These are phyloP conservation scores for Taeniopygia guttata DNA, from an alignment of 2,797 vertebrate genomes.

Conservation along the genomic window DNA sequence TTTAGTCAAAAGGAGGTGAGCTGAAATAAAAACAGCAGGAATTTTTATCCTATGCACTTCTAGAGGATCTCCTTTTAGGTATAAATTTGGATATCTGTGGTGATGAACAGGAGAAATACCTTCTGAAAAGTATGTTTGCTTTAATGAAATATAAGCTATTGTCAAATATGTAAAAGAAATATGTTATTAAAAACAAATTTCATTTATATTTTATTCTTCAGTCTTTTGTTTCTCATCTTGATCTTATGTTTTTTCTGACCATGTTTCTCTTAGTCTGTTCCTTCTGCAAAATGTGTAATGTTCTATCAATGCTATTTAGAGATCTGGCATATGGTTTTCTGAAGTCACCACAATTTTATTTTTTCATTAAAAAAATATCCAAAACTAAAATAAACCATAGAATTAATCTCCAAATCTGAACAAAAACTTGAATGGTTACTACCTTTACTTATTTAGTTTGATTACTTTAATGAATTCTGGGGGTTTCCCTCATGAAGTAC, in stretches of 20 bases:
- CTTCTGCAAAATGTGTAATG: neutral
- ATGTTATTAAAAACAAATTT: neutral
- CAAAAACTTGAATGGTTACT: neutral
- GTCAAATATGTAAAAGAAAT: neutral
- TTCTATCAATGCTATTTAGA: neutral
- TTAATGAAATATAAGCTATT: neutral
- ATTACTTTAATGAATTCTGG: neutral
- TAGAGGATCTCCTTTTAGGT: neutral
- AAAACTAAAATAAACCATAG: neutral
- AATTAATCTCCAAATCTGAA: neutral
- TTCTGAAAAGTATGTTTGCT: neutral
- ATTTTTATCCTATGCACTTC: accelerated
- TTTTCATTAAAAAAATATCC: neutral
- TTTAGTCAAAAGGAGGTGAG: neutral
- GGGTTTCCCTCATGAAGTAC: neutral
- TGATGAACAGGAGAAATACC: neutral
- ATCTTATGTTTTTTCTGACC: neutral
- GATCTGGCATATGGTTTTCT: neutral
- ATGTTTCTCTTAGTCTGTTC: neutral
- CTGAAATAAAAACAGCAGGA: neutral
- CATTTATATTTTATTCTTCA: neutral
- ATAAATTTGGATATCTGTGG: neutral
- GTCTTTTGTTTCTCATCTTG: neutral
- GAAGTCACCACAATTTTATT: neutral
- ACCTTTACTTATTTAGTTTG: neutral